Base-by-base conservation (phyloP, 30 jellyfish, hydroid and myxozoan species). In the Aurelia coerulea region DNA sequence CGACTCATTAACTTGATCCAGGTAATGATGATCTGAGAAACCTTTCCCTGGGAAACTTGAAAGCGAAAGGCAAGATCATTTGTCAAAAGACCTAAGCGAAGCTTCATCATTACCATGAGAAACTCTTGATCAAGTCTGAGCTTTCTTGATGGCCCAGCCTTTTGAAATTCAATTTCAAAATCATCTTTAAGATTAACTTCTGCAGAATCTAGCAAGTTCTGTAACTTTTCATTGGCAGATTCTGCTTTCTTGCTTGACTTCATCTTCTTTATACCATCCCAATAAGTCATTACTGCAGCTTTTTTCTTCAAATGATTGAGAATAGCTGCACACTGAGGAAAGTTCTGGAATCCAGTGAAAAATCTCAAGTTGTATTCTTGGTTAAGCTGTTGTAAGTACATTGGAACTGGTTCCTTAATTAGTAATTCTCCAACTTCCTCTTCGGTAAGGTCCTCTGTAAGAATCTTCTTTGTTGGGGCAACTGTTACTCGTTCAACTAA, bases 31-130 rank as follows among this genome's bases (percentile, higher is more conserved):
- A 54, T 86, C 67, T 58, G 88, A 3, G 91, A 59, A 14, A 73
- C 85, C 62, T 51, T 86, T 64, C 86, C 83, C 14, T 88, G 29
- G 23, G 96, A 87, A 10, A 87, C 64, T 16, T 56, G 31, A 59
- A 86, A 86, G 7, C 95, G 39, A 65, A 32, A 77, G 49, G 95
- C 95, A 62, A 87, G 51, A 59, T 87, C 96, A 14, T 87, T 91
- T 10, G 13, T 34, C 62, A 87, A 76, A 10, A 76, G 73, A 12
- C 84, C 86, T 46, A 76, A 78, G 12, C 91, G 16, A 12, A 87
- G 78, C 13, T 65, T 33, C 84, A 78, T 79, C 91, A 87, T 52
- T 33, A 73, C 35, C 70, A 87, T 16, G 10, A 87, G 86, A 59
- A 87, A 76, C 29, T 87, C 96, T 68, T 87, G 96, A 63, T 87